phyloP scores from a whole-genome alignment of 2,113 vertebrate species.

The Ptyas mucosa region DNA sequence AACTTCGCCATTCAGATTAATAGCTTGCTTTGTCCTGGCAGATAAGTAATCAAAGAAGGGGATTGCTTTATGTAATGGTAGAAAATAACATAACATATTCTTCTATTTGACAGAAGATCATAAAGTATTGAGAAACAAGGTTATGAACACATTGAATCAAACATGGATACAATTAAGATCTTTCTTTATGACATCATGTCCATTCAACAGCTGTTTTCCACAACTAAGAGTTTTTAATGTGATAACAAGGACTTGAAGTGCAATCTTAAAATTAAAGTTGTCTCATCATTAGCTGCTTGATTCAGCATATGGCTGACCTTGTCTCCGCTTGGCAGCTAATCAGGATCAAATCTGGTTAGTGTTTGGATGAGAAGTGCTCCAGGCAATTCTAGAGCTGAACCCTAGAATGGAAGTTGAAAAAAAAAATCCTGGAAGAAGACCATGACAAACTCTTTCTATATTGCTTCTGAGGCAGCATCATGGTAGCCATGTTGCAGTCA shows the following conservation, averaged over 20 bases:
- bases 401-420: not conserved
- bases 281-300: not conserved
- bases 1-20: not conserved
- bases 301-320: not conserved
- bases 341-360: not conserved
- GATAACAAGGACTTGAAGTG: slow-evolving; percentile 9
- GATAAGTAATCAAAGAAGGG: not conserved
- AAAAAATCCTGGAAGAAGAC: not conserved
- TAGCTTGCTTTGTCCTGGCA: not conserved
- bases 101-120: not conserved
- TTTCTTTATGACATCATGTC: not conserved
- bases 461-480: not conserved
- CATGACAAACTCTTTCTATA: not conserved
- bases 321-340: not conserved
- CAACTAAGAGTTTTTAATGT: not conserved
- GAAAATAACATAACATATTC: not conserved
- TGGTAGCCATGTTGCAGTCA: not conserved
- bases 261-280: not conserved
- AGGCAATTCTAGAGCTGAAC: not conserved
- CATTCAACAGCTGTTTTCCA: not conserved
- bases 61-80: accelerated
- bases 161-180: not conserved
- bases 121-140: not conserved
- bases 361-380: not conserved
- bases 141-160: not conserved